phyloP scores from a whole-genome alignment of 2,113 vertebrate genomes.

The Nothocercus nigrocapillus region DNA sequence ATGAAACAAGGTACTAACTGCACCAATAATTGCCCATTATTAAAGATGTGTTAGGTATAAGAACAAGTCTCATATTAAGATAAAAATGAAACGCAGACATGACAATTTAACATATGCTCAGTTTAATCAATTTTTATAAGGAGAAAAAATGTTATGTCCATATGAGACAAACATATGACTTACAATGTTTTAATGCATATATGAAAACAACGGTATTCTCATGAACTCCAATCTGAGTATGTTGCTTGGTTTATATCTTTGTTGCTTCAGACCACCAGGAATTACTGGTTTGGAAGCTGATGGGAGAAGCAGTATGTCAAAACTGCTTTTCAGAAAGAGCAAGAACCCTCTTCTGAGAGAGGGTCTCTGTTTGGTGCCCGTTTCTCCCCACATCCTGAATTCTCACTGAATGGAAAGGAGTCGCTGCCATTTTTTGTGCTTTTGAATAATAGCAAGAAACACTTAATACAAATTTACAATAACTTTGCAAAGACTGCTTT shows the following conservation, averaged over 20 bases:
- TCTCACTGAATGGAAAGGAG: neutral
- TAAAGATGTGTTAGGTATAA: neutral
- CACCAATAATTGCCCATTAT: neutral
- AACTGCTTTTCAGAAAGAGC: neutral
- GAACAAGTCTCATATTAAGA: neutral
- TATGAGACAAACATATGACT: neutral
- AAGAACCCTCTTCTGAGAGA: neutral
- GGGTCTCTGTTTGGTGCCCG: neutral
- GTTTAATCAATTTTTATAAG: neutral
- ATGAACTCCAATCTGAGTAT: neutral
- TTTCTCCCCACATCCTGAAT: neutral
- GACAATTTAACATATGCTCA: neutral
- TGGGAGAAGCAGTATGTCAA: neutral
- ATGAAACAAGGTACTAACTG: neutral
- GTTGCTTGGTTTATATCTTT: neutral
- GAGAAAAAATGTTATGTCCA: neutral
- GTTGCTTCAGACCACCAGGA: neutral
- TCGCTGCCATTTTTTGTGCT: neutral
- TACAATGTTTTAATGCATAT: neutral
- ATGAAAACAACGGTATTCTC: neutral
- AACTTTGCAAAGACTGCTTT: neutral
- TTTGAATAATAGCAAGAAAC: neutral
- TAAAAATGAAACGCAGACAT: neutral
- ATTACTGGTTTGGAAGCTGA: neutral
- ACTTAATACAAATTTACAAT: rapidly evolving